Conservation (phyloP, 2,113 vertebrate genomes). For the Benitochromis conjunctus region DNA sequence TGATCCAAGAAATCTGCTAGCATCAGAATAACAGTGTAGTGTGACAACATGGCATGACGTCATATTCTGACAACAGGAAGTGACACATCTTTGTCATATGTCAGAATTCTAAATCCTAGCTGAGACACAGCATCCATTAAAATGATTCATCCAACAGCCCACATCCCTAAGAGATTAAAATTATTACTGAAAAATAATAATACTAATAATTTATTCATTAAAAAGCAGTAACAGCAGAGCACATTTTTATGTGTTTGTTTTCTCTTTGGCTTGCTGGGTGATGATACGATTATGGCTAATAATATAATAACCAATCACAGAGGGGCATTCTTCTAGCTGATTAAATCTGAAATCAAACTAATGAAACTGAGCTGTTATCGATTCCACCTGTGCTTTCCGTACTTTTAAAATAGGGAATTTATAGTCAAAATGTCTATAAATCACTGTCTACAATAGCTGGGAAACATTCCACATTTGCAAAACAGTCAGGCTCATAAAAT, state of each 20-base stretch:
- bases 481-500: neutral
- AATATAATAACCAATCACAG: neutral
- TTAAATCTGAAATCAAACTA: neutral
- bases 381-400: neutral
- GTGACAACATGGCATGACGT: neutral
- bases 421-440: neutral
- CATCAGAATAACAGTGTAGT: neutral
- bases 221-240: neutral
- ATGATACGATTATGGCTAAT: neutral
- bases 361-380: neutral
- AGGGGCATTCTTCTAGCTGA: neutral
- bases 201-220: neutral
- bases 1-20: neutral
- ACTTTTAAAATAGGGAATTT: neutral
- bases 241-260: neutral
- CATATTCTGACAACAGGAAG: neutral
- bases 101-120: neutral
- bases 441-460: neutral
- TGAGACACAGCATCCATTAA: neutral
- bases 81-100: neutral
- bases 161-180: neutral
- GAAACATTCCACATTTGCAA: neutral
- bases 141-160: neutral
- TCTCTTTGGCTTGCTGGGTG: neutral
- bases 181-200: neutral